Evolutionary conservation across 2,888 invertebrate genomes (phyloP).

Genomic region (Cephus sareptanus): DNA sequence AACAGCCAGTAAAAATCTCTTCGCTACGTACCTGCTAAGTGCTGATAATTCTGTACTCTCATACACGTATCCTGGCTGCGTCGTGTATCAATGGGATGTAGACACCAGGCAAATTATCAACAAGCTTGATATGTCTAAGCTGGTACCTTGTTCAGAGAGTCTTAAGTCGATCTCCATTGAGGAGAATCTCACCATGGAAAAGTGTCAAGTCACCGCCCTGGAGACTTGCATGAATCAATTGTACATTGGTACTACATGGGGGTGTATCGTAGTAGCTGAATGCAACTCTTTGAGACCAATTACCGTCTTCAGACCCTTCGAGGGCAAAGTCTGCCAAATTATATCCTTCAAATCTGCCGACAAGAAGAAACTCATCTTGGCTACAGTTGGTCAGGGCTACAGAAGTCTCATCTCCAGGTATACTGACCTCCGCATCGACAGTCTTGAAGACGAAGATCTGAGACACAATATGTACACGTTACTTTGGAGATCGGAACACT

Average conservation of each 20-base stretch:
- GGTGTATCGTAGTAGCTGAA: slow-evolving; percentile 92
- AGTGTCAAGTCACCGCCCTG: slow-evolving; percentile 75
- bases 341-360: slow-evolving; percentile 60
- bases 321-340: slow-evolving; percentile 77
- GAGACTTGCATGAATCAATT: slow-evolving; percentile 70
- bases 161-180: slow-evolving; percentile 91
- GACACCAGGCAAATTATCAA: slow-evolving; percentile 75
- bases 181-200: slow-evolving; percentile 82
- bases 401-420: slow-evolving; percentile 78
- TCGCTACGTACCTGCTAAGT: slow-evolving; percentile 78
- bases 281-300: slow-evolving; percentile 83
- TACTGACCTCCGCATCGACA: slow-evolving; percentile 68
- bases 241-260: slow-evolving; percentile 95
- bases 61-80: slow-evolving; percentile 87
- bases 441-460: slow-evolving; percentile 60
- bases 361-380: slow-evolving; percentile 71
- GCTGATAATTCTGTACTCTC: slow-evolving; percentile 77
- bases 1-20: slow-evolving; percentile 71
- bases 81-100: slow-evolving; percentile 89
- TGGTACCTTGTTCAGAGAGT: slow-evolving; percentile 92
- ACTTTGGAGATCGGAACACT: slow-evolving; percentile 79
- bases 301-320: slow-evolving; percentile 92
- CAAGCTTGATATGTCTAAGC: slow-evolving; percentile 89
- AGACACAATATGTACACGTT: slow-evolving; percentile 73
- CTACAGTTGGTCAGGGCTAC: slow-evolving; percentile 87